Conservation (phyloP, 2,797 vertebrate genomes). For the Amniataba percoides region DNA sequence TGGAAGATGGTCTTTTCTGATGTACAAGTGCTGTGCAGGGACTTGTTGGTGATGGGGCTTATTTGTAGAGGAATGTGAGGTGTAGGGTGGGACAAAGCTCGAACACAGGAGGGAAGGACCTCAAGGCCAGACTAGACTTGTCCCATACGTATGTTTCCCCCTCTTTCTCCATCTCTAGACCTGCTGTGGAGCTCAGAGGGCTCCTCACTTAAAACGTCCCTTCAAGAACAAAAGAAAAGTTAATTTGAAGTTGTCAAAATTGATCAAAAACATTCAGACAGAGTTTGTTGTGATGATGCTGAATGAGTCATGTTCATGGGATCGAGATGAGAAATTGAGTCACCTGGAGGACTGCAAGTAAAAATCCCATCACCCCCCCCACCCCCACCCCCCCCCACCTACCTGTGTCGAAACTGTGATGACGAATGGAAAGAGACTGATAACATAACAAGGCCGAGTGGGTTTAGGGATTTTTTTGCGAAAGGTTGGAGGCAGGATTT, state of each 20-base stretch:
- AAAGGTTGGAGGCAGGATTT: slow-evolving; percentile 31
- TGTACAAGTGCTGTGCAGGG: not conserved
- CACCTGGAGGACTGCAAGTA: slow-evolving; percentile 14
- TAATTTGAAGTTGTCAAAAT: not conserved
- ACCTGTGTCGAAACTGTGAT: slow-evolving; percentile 67
- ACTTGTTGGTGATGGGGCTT: slow-evolving; percentile 32
- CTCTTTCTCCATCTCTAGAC: slow-evolving; percentile 36
- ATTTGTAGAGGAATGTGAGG: slow-evolving; percentile 77
- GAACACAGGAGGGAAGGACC: slow-evolving; percentile 27
- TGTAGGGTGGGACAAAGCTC: slow-evolving; percentile 59
- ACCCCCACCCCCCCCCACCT: not conserved
- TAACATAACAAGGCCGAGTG: slow-evolving; percentile 33
- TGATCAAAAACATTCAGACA: not conserved
- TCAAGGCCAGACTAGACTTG: slow-evolving; percentile 74
- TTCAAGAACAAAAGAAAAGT: not conserved
- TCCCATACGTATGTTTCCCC: slow-evolving; percentile 26
- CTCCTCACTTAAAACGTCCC: no score
- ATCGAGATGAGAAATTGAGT: no score
- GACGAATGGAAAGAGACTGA: slow-evolving; percentile 39
- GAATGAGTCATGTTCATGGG: not conserved
- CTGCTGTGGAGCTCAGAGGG: not conserved
- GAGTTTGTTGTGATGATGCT: slow-evolving; percentile 14
- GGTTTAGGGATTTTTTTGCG: slow-evolving; percentile 46
- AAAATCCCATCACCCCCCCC: not conserved
- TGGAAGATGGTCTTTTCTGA: slow-evolving; percentile 37